Evolutionary conservation across 2,113 vertebrate genomes (phyloP), one percentile per base, ranked within the genome.

Genomic region (Xiphophorus couchianus): DNA sequence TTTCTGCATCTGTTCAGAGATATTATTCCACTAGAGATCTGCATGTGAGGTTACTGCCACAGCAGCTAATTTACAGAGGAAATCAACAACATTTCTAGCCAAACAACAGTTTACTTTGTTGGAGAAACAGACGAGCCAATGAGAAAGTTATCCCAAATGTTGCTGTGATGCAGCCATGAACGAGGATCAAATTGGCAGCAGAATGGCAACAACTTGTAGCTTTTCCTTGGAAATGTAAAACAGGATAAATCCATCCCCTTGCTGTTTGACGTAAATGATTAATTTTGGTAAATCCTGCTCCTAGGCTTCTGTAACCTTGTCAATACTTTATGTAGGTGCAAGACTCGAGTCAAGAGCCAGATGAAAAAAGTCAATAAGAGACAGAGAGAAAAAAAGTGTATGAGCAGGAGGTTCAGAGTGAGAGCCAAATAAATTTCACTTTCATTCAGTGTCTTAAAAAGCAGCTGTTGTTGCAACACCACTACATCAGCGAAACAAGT

Each of bases 241-340:
- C 66, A 70, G 28, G n/a, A 54, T 80, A 71, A 86, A 83, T 74
- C 80, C 62, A 66, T 65, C 66, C 63, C 69, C 66, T 65, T 73
- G 66, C 63, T 76, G 65, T 30, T 70, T 51, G 72, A 73, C 66
- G 80, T 81, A 5, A 76, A 80, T 73, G 71, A 76, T 88, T 82
- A 63, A 78, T 58, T 58, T 19, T 58, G 51, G 51, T 58, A n/a
- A 78, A 69, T 76, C 77, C 62, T 63, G 42, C 69, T 74, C 30
- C 44, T 63, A 71, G 74, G 79, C 51, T 66, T 66, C 22, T 54
- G 31, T 61, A 51, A 4, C 51, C 73, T 79, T 51, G 37, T 25
- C 64, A 73, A 58, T 66, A 62, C 60, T 73, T 25, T 25, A 25
- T 66, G 33, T 44, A 42, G 64, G 28, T 37, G 13, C 6, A 58